Evolutionary conservation across 2,888 invertebrate species (phyloP).

Genomic region (Andrena chrysosceles): DNA sequence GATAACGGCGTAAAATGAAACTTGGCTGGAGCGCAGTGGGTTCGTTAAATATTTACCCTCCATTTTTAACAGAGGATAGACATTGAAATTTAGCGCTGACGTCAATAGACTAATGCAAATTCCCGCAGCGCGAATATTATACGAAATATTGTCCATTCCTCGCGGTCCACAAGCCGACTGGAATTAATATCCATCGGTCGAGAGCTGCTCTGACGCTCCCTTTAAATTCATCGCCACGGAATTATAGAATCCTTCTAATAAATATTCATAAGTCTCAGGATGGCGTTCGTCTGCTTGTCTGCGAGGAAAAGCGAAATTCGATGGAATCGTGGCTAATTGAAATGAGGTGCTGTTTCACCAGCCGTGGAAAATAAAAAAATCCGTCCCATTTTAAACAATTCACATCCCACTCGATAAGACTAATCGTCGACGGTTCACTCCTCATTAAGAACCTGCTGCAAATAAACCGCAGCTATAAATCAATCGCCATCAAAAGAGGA

Average conservation of each 20-base stretch:
- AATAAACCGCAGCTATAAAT: no score
- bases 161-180: neutral
- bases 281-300: neutral
- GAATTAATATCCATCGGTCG: slow-evolving; percentile 4
- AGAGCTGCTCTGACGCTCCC: neutral
- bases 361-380: no score
- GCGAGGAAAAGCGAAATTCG: neutral
- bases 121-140: neutral
- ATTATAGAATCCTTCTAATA: slow-evolving; percentile 12
- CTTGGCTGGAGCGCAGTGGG: neutral
- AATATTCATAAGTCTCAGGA: slow-evolving; percentile 20
- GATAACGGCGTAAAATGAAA: neutral
- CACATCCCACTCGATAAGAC: no score
- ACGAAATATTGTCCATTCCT: neutral
- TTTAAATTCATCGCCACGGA: slow-evolving; percentile 10
- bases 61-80: neutral
- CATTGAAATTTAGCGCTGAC: neutral
- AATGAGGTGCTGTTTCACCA: no score
- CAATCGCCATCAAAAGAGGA: no score
- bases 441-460: no score
- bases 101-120: slow-evolving; percentile 9
- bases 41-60: slow-evolving; percentile 24
- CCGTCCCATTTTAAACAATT: no score
- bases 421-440: no score
- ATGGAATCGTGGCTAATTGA: neutral